Conservation (phyloP, 2,888 invertebrate species). For the Synergus japonicus region DNA sequence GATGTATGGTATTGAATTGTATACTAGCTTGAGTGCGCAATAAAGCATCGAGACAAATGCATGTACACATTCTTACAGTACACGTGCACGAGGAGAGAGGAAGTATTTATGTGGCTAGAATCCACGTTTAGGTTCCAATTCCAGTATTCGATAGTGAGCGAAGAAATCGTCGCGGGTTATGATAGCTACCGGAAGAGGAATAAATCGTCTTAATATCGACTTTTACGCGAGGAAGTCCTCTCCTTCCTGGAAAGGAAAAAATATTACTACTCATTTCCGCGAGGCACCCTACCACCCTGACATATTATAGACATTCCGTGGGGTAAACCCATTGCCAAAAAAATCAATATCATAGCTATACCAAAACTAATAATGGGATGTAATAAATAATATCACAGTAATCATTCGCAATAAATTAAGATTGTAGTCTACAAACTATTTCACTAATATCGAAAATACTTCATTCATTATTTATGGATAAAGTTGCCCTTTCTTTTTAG, state of each 20-base stretch:
- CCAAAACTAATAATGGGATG: slow-evolving; percentile 10
- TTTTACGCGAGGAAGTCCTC: slow-evolving; percentile 20
- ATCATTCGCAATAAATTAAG: slow-evolving; percentile 6
- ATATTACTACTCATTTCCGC: slow-evolving; percentile 41
- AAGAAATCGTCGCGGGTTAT: slow-evolving; percentile 43
- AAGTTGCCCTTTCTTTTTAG: background rate
- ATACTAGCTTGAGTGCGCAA: background rate
- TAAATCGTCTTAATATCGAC: slow-evolving; percentile 41
- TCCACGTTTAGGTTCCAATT: slow-evolving; percentile 53
- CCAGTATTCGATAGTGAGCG: slow-evolving; percentile 52
- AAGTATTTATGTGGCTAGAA: slow-evolving; percentile 54
- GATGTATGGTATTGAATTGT: too few relatives aligned
- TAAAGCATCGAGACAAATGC: background rate
- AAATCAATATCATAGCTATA: slow-evolving; percentile 24
- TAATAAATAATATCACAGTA: slow-evolving; percentile 14
- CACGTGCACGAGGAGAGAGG: slow-evolving; percentile 18
- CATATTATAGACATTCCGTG: slow-evolving; percentile 37
- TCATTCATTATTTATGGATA: background rate
- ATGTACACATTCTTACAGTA: background rate
- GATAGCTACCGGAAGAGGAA: slow-evolving; percentile 33
- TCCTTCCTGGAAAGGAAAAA: slow-evolving; percentile 31
- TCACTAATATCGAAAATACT: background rate
- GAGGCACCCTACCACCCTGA: slow-evolving; percentile 29
- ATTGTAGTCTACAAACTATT: background rate
- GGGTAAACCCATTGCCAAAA: slow-evolving; percentile 30